These are phyloP conservation scores for Fundulus diaphanus DNA, from an alignment of 2,797 vertebrate genomes.

Conservation along the genomic window DNA sequence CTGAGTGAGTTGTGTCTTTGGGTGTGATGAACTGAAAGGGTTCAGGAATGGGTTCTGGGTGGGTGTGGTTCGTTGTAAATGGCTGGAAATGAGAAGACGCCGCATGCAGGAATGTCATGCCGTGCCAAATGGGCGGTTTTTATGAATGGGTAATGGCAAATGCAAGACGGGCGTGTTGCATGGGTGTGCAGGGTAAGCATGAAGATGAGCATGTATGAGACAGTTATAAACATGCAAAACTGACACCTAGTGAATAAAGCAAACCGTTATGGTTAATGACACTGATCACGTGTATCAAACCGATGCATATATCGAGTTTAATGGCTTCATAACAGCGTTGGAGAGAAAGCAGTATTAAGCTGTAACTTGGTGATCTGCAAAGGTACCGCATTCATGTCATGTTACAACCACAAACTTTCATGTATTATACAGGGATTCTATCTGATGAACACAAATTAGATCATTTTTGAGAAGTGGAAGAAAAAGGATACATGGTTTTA, in stretches of 20 bases:
- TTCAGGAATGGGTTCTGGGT: slow-evolving; percentile 23
- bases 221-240: slow-evolving; percentile 75
- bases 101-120: slow-evolving; percentile 87
- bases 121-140: slow-evolving; percentile 73
- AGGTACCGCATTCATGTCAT: neutral
- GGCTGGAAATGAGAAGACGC: slow-evolving; percentile 52
- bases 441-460: neutral
- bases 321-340: slow-evolving; percentile 43
- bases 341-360: slow-evolving; percentile 54
- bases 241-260: slow-evolving; percentile 83
- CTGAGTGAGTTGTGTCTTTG: slow-evolving; percentile 13
- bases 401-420: neutral
- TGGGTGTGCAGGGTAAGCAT: neutral
- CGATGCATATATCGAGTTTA: slow-evolving; percentile 44
- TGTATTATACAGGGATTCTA: neutral
- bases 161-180: slow-evolving; percentile 34
- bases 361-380: slow-evolving; percentile 1
- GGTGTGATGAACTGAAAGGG: slow-evolving; percentile 9
- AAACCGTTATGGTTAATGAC: slow-evolving; percentile 69
- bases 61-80: slow-evolving; percentile 61
- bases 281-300: slow-evolving; percentile 50
- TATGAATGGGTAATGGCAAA: slow-evolving; percentile 36
- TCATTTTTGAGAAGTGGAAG: neutral
- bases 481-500: neutral
- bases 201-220: slow-evolving; percentile 58